Percentiles rank a stretch among this genome's conserved stretches.
Conservation (phyloP, 1,140 invertebrate genomes). For the Chrysomallon squamiferum region DNA sequence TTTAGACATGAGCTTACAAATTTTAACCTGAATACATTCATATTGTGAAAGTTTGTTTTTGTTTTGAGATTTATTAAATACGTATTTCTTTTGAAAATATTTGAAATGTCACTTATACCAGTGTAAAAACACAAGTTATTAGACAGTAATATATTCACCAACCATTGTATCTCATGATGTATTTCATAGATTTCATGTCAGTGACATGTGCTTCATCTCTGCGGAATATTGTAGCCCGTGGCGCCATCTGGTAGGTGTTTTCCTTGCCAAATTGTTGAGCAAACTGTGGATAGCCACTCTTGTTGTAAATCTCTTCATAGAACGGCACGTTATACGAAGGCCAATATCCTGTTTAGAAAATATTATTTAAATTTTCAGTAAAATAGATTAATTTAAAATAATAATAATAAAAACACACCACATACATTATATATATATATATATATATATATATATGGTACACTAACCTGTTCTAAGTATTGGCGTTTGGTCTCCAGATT, state of each 20-base stretch:
- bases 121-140: too few species aligned
- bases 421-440: too few species aligned
- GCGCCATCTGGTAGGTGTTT: slow-evolving; percentile 56
- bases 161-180: slow-evolving; percentile 63
- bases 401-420: not conserved
- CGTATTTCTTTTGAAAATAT: too few species aligned
- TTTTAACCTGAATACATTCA: too few species aligned
- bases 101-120: too few species aligned
- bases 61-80: too few species aligned
- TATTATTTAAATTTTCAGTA: slow-evolving; percentile 8
- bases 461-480: slow-evolving; percentile 54
- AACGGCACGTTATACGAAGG: slow-evolving; percentile 63
- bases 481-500: slow-evolving; percentile 45
- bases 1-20: too few species aligned
- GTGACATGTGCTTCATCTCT: slow-evolving; percentile 55
- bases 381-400: not conserved
- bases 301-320: slow-evolving; percentile 61
- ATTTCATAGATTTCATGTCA: slow-evolving; percentile 52
- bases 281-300: slow-evolving; percentile 56
- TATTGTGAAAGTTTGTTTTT: too few species aligned
- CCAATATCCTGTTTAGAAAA: slow-evolving; percentile 61
- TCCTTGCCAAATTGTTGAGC: slow-evolving; percentile 46
- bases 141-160: slow-evolving; percentile 9
- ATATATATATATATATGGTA: too few species aligned
- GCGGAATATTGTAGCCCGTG: slow-evolving; percentile 61